Evolutionary conservation across 2,113 vertebrate species (phyloP), one percentile per base, ranked within the genome.

Genomic region (Danionella cerebrum): DNA sequence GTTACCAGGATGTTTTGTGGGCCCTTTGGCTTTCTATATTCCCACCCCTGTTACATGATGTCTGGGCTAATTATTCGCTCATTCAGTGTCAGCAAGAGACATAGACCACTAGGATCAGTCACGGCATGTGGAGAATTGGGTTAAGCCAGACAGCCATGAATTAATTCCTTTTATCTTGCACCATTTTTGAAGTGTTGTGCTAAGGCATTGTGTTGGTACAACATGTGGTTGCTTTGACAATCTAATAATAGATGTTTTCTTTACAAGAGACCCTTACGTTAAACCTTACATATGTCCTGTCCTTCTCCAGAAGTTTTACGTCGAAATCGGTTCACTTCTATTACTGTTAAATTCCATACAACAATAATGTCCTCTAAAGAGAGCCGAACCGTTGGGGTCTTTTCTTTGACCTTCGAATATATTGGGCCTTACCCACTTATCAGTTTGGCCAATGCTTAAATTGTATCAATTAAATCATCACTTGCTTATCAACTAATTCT

Each of bases 141-240:
- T 18, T 44, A 36, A 70, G 65, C 63, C 63, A 41, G 58, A 24
- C 25, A 22, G 22, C 9, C 22, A 42, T 16, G 12, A n/a, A 7
- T 67, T 12, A 27, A 57, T 48, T n/a, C 55, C 84, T 87, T 87
- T 87, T 77, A 84, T 85, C 79, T 83, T 55, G 47, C 72, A 41
- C 27, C 72, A 73, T 75, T 48, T 67, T 77, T 62, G 63, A 73
- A 75, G 74, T 76, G 64, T 70, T n/a, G n/a, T n/a, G n/a, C 69
- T 85, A 83, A 78, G 67, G 79, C 84, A 85, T 86, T 85, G 75
- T 71, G 71, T 67, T 74, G 65, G 67, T 52, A 6, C n/a, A 52
- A 14, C 50, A 18, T 52, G 14, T 52, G 1, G 10, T 31, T 4
- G 4, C 50, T 31, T 27, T 70, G 59, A 74, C 3, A 4, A n/a